Conservation (phyloP, 2,113 vertebrate genomes). For the Ceyx margarethae region DNA sequence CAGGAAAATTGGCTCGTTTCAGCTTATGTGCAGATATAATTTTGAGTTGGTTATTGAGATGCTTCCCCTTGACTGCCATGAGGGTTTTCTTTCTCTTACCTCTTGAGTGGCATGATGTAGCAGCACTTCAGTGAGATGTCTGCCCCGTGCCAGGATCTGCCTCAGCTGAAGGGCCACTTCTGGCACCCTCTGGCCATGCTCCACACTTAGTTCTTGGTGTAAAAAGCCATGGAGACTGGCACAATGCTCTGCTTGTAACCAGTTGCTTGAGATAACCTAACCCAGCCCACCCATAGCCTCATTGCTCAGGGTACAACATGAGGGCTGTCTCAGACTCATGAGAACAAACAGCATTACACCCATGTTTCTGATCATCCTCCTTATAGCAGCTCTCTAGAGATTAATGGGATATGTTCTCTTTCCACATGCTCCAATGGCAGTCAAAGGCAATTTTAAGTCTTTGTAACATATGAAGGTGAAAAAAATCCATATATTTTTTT, state of each 20-base stretch:
- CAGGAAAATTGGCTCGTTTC: not conserved
- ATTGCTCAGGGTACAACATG: not conserved
- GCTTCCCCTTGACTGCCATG: not conserved
- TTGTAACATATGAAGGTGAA: not conserved
- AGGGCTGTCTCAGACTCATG: not conserved
- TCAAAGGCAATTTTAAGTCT: not conserved
- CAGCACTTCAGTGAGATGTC: not conserved
- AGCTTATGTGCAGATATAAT: accelerated
- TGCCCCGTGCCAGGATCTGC: not conserved
- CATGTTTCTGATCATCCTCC: not conserved
- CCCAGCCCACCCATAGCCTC: not conserved
- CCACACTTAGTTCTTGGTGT: not conserved
- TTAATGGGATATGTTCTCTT: not conserved
- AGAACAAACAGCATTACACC: not conserved
- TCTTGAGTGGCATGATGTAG: accelerated
- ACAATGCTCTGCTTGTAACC: not conserved
- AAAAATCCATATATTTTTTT: not conserved
- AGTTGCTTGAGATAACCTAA: not conserved
- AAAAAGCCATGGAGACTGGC: not conserved
- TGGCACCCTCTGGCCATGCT: not conserved
- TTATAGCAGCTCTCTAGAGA: not conserved
- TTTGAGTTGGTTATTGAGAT: not conserved
- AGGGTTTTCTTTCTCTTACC: not conserved
- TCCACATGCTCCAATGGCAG: not conserved
- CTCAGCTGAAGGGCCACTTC: not conserved